phyloP scores from a whole-genome alignment of 1,140 invertebrate species.

The Drosophila kanapiae region DNA sequence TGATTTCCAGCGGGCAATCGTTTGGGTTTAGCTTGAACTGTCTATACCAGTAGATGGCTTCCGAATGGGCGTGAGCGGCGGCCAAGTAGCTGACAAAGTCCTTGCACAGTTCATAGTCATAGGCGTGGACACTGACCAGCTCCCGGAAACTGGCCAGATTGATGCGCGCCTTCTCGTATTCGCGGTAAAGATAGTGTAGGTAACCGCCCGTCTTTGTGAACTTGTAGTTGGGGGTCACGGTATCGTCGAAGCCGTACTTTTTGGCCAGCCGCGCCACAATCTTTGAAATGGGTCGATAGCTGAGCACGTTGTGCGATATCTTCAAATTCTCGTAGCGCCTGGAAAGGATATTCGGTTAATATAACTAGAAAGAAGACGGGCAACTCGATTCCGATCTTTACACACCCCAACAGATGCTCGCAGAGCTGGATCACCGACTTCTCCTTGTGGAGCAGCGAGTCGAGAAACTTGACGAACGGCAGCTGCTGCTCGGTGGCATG shows the following conservation, averaged over 20 bases:
- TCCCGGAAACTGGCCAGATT: slow-evolving; percentile 88
- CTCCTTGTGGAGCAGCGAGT: slow-evolving; percentile 86
- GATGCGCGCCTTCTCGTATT: slow-evolving; percentile 87
- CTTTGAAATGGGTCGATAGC: slow-evolving; percentile 87
- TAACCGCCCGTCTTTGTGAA: slow-evolving; percentile 87
- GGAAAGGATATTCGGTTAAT: not conserved
- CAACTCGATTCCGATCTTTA: slow-evolving; percentile 5
- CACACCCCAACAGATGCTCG: slow-evolving; percentile 85
- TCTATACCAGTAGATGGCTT: slow-evolving; percentile 88
- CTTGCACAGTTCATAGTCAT: slow-evolving; percentile 86
- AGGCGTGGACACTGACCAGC: slow-evolving; percentile 87
- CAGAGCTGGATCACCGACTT: slow-evolving; percentile 83
- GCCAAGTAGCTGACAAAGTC: slow-evolving; percentile 86
- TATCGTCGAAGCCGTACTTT: slow-evolving; percentile 87
- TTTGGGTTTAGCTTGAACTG: slow-evolving; percentile 86
- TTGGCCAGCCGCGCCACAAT: slow-evolving; percentile 88
- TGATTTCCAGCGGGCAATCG: slow-evolving; percentile 86
- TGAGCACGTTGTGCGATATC: slow-evolving; percentile 85
- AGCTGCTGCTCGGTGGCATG: slow-evolving; percentile 87
- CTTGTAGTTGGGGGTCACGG: slow-evolving; percentile 88
- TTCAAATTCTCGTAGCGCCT: slow-evolving; percentile 68
- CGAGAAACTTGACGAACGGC: slow-evolving; percentile 88
- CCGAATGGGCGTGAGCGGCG: slow-evolving; percentile 61
- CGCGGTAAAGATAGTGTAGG: slow-evolving; percentile 88
- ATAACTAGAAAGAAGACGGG: too few species aligned